Percentiles rank a stretch among this genome's conserved stretches.
These are phyloP conservation scores for Mesaphorura yosii DNA, from an alignment of 1,140 invertebrate species.

Conservation along the genomic window DNA sequence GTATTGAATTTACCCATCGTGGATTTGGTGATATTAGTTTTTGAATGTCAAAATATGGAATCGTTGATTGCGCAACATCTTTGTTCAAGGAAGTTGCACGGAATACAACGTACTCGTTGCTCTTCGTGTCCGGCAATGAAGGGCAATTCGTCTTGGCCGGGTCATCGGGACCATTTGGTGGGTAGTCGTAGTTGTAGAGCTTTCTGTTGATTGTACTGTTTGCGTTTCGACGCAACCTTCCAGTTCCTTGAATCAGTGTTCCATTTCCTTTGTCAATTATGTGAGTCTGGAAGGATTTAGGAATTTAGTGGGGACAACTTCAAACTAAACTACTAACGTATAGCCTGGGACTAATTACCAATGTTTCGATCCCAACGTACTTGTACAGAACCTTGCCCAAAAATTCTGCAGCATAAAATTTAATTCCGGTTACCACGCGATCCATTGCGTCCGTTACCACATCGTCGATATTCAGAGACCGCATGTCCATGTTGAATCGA, in stretches of 20 bases:
- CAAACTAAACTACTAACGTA: neutral
- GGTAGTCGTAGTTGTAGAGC: neutral
- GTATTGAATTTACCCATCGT: too few relatives aligned
- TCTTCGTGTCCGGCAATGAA: conserved; percentile 10
- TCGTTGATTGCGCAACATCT: conserved; percentile 16
- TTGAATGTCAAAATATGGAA: conserved; percentile 17
- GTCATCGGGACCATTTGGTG: conserved; percentile 15
- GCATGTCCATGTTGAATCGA: conserved; percentile 7
- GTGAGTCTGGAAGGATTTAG: conserved; percentile 6
- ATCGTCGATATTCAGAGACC: conserved; percentile 16
- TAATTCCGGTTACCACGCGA: conserved; percentile 8
- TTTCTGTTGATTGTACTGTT: conserved; percentile 7
- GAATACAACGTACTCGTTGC: conserved; percentile 15
- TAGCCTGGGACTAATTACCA: conserved; percentile 2
- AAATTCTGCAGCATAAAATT: neutral
- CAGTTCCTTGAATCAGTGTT: neutral
- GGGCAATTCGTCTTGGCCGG: neutral
- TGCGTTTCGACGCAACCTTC: neutral
- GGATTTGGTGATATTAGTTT: neutral
- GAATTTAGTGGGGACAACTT: neutral
- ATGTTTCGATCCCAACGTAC: conserved; percentile 10
- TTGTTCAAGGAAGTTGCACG: conserved; percentile 14
- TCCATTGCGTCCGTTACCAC: conserved; percentile 1
- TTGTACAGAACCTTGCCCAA: conserved; percentile 2
- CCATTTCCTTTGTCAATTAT: neutral